Evolutionary conservation across 2,797 vertebrate genomes (phyloP).

Genomic region (Lagorchestes hirsutus): DNA sequence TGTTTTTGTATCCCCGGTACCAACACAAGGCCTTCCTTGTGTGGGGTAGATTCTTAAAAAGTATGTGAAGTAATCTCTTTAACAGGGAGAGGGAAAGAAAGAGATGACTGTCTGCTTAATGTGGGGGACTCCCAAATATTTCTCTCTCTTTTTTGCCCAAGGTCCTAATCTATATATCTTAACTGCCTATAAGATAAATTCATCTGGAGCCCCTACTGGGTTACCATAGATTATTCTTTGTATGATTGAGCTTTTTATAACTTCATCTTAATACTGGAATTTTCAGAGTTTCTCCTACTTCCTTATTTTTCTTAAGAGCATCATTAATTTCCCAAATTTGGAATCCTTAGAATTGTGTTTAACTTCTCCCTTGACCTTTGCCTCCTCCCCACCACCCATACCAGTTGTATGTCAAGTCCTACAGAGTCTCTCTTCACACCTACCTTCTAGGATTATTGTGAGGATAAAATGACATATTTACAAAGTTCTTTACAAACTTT

Average conservation of each 20-base stretch:
- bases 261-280: background rate
- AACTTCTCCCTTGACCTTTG: background rate
- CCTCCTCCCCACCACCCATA: background rate
- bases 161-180: background rate
- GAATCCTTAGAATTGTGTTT: background rate
- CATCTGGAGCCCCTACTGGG: background rate
- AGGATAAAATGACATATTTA: background rate
- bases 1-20: background rate
- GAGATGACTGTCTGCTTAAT: background rate
- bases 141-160: background rate
- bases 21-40: no score
- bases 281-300: background rate
- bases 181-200: background rate
- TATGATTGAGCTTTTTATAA: background rate
- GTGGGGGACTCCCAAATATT: background rate
- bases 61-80: background rate
- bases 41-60: background rate
- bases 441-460: background rate
- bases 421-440: background rate
- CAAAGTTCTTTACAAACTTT: no score
- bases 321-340: background rate
- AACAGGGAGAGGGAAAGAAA: background rate
- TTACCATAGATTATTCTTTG: background rate
- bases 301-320: background rate
- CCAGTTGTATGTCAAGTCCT: background rate